Evolutionary conservation across 2,888 invertebrate species (phyloP).

Genomic region (Tetanocera ferruginea): DNA sequence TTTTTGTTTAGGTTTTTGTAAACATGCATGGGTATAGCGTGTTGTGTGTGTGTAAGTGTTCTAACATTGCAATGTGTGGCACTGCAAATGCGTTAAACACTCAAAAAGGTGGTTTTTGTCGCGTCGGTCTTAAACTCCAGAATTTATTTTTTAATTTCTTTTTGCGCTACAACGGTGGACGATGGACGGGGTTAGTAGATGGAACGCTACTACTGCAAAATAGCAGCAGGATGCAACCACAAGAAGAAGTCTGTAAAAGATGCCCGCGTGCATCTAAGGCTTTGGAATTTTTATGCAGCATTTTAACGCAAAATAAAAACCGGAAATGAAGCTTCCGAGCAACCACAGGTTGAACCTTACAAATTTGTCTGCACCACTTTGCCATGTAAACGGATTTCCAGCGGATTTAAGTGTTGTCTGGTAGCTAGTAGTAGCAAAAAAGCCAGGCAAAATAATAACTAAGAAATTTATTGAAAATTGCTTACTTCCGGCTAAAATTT

Average conservation of each 20-base stretch:
- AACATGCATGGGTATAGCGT: not conserved
- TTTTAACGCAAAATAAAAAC: not conserved
- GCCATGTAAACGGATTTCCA: constrained; percentile 33
- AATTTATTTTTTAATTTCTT: constrained; percentile 25
- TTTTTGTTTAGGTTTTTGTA: not conserved
- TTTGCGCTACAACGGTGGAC: constrained; percentile 22
- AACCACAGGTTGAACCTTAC: constrained; percentile 14
- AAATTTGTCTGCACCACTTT: constrained; percentile 23
- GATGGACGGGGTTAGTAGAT: no score
- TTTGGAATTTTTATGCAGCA: constrained; percentile 28
- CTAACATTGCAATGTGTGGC: not conserved
- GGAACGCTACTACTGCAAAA: no score
- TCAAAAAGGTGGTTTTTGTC: constrained; percentile 34
- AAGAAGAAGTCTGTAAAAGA: not conserved
- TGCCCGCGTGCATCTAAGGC: not conserved
- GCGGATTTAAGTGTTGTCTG: constrained; percentile 20
- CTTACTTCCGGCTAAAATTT: not conserved
- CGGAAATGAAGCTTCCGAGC: constrained; percentile 6
- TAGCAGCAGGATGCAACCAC: not conserved
- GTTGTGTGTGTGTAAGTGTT: constrained; percentile 51
- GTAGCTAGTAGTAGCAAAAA: not conserved
- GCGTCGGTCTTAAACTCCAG: constrained; percentile 24
- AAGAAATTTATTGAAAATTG: not conserved
- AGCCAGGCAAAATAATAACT: not conserved
- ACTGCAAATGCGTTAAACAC: constrained; percentile 29